Base-by-base conservation (phyloP, 2,113 vertebrate genomes). In the Oncorhynchus tshawytscha region DNA sequence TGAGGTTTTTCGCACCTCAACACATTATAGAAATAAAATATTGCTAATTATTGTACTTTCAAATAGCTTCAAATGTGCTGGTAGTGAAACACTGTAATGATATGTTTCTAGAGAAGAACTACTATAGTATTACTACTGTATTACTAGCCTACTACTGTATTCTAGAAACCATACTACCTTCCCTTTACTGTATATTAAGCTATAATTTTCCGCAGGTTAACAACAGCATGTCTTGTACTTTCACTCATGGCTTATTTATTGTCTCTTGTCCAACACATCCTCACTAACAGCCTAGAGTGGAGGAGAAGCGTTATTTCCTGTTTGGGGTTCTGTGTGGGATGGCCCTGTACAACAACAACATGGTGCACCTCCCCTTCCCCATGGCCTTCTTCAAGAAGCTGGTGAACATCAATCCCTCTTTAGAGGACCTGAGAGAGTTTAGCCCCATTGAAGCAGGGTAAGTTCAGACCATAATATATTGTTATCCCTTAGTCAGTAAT, bases 311-410 rank as follows among this genome's bases (percentile, higher is more conserved):
- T 20, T 95, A 91, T 76, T 92, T 86, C 78, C 80, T 87, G 16
- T 88, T 94, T 0, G 93, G 93, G 16, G 51, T 93, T 65, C 75
- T 94, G 1, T 92, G 88, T 70, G 92, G 93, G 24, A 25, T 94
- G 70, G 88, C 89, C 54, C 2, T 93, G 57, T 85, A 84, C 86
- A 91, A 91, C 74, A 1, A 64, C 0, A 66, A 67, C 31, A 80
- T 87, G 66, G 70, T 91, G 49, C 15, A 89, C 57, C 34, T 94
- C 12, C 92, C 92, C 3, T 93, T 94, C 71, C 91, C 93, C 13
- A 64, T 92, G 75, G 93, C 86, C 5, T 71, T 91, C 72, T 94
- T 94, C 86, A 94, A 93, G 78, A 94, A 94, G 87, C 84, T 94
- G 73, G 73, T 94, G 0, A 78, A 77, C 70, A 69, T 82, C 2